Evolutionary conservation across 2,888 invertebrate species (phyloP), one percentile per base, ranked within the genome.

Genomic region (Microdon myrmicae): DNA sequence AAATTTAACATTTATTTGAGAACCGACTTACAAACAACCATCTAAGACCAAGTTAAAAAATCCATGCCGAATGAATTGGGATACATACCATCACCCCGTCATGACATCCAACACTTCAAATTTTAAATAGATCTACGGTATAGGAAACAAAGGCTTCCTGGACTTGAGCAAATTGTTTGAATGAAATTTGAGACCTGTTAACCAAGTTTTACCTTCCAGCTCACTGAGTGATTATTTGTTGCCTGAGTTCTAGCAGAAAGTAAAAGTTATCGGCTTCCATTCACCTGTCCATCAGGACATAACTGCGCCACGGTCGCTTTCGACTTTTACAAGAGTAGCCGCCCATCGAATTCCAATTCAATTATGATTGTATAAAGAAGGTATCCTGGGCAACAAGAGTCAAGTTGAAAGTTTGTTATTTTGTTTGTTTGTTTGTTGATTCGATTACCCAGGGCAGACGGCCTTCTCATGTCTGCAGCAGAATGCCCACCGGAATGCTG

Each of bases 321-420:
- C 35, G 26, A 17, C 38, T 22, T 9, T 32, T 26, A 16, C 14
- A 38, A 17, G 1, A 14, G 6, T 35, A 28, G 23, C 13, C 20
- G 19, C n/a, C 19, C n/a, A 41, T 19, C 31, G 47, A 44, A 66
- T 58, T 53, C 58, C 53, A 54, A 59, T 66, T 66, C 58, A 59
- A 58, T 59, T 66, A 54, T 20, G 44, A 53, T n/a, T 44, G 74
- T 74, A 72, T 72, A 69, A 73, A 68, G 69, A 73, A 73, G 75
- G 77, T 76, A 76, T 77, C 76, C 77, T n/a, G 73, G 76, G 76
- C 76, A 76, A 76, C 76, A 74, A 71, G 68, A 72, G 71, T 72
- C 71, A 70, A 68, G 71, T 70, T 68, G 68, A 70, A 69, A 76
- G 72, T 77, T 77, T 76, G 76, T 76, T 76, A 77, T 77, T 77